A percentile compares a stretch with the other conserved stretches of the same genome.
Evolutionary conservation across 1,140 invertebrate genomes (phyloP).

Genomic region (Uloborus diversus): DNA sequence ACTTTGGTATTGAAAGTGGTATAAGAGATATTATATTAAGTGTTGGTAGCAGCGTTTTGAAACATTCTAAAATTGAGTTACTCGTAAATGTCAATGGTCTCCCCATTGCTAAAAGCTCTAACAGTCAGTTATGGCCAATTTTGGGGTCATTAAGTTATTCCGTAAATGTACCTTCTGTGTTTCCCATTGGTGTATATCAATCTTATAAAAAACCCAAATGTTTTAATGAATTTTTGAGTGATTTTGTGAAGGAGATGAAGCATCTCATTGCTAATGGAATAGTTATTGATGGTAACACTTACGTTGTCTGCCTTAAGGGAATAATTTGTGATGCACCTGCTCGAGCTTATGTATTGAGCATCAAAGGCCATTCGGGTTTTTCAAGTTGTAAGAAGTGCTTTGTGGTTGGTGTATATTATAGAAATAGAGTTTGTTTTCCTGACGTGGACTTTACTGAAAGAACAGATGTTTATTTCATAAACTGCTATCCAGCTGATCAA

Average conservation of each 20-base stretch:
- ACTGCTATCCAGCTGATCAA: not conserved
- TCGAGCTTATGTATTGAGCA: conserved; percentile 62
- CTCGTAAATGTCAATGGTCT: conserved; percentile 4
- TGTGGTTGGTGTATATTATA: not conserved
- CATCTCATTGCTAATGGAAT: too few relatives aligned
- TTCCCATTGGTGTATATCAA: conserved; percentile 58
- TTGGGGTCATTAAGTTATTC: too few relatives aligned
- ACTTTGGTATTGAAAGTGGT: too few relatives aligned
- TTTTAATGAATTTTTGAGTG: conserved; percentile 59
- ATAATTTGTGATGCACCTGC: too few relatives aligned
- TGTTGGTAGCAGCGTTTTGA: not conserved
- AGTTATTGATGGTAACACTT: conserved; percentile 53
- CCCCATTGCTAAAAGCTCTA: conserved; percentile 1
- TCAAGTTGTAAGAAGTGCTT: conserved; percentile 14
- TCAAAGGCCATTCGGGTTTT: conserved; percentile 62
- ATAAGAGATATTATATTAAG: not conserved
- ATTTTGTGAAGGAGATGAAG: too few relatives aligned
- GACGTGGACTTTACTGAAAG: too few relatives aligned
- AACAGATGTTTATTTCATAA: too few relatives aligned
- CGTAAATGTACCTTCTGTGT: too few relatives aligned
- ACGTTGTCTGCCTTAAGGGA: conserved; percentile 56
- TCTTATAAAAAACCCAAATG: conserved; percentile 61
- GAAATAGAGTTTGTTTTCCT: conserved; percentile 7
- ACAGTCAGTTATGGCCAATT: too few relatives aligned
- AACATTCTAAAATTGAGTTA: not conserved